These are phyloP conservation scores for Trichechus manatus DNA, from an alignment of 2,113 vertebrate genomes.

Conservation along the genomic window DNA sequence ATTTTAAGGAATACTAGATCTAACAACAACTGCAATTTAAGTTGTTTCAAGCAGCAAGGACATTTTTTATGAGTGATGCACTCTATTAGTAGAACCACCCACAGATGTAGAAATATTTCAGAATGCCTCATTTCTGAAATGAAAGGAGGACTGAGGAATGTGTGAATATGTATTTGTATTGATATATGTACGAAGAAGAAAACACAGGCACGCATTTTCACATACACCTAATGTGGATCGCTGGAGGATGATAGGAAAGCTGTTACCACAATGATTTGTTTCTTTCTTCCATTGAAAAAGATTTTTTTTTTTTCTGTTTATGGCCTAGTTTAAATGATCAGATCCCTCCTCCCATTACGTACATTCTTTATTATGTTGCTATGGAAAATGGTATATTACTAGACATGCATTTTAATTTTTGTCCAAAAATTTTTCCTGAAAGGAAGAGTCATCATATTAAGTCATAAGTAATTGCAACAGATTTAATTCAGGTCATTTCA, in stretches of 20 bases:
- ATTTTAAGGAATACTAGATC: neutral
- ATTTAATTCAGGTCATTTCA: conserved; percentile 58
- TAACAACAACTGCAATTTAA: neutral
- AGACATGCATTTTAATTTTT: conserved; percentile 19
- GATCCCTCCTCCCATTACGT: neutral
- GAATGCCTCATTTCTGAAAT: neutral
- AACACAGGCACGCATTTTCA: neutral
- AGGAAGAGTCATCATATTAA: neutral
- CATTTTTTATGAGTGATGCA: neutral
- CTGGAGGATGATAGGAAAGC: neutral
- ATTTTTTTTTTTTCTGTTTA: neutral
- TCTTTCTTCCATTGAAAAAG: neutral
- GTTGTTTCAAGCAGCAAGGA: neutral
- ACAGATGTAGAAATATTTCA: neutral
- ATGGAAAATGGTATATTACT: neutral
- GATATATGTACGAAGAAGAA: neutral
- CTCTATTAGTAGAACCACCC: neutral
- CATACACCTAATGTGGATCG: neutral
- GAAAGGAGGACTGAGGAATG: neutral
- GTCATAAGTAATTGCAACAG: neutral
- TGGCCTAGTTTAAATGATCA: neutral
- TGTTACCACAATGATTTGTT: no score
- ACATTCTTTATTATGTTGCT: neutral
- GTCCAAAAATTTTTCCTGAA: neutral
- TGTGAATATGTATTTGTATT: neutral